Evolutionary conservation across 2,797 vertebrate genomes (phyloP), one percentile per base, ranked within the genome.

Genomic region (Sebastes taczanowskii): DNA sequence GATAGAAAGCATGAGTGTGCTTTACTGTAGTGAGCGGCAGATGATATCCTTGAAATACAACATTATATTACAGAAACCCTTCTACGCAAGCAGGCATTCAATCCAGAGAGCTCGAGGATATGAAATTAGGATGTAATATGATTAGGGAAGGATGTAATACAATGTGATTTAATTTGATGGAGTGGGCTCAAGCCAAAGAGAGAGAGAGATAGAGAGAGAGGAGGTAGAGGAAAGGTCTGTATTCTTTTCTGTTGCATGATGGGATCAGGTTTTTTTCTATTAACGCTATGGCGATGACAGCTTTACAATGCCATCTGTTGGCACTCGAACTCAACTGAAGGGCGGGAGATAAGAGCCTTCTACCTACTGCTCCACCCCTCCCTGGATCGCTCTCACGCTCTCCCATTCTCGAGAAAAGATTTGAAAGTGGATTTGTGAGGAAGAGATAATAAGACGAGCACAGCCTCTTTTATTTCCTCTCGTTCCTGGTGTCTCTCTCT

Each of bases 251-350:
- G 10, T 29, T 62, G 49, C 53, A 64, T 76, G 80, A 88, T 88
- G 82, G 74, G 74, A 91, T 92, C 86, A 73, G 78, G 42, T 65
- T 88, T 88, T 91, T 89, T 91, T 89, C 81, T 84, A 88, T 90
- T 89, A 89, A 74, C 3, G 11, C 42, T 77, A 6, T 9, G 53
- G 84, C 58, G 80, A 89, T 77, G 91, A 91, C 87, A 88, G 88
- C 86, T 83, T 87, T 69, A 89, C 86, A 89, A 89, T 84, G 77
- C 53, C 30, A 68, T 81, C 79, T 56, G 74, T 83, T 88, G 83
- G 83, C 7, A 22, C 63, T 87, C 69, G 34, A 83, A 89, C 80
- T 87, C 79, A 27, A 72, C 85, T 27, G 75, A 84, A 80, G 38
- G 20, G 8, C 76, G 42, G 71, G 56, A 82, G 81, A 88, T 82